A percentile compares a stretch with the other conserved stretches of the same genome.
Conservation (phyloP, 2,888 invertebrate species). For the Scaptomyza cyrtandrae region DNA sequence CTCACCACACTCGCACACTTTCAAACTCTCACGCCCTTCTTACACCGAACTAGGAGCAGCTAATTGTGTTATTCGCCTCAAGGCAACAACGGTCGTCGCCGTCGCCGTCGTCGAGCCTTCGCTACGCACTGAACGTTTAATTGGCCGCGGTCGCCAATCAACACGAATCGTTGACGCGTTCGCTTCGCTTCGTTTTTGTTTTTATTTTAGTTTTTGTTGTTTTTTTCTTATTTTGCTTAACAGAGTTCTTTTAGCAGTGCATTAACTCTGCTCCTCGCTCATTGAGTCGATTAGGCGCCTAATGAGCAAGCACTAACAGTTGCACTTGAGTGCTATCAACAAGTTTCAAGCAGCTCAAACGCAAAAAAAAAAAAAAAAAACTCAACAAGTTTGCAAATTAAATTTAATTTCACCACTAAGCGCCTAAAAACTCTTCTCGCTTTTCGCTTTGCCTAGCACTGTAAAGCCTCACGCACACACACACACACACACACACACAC, state of each 20-base stretch:
- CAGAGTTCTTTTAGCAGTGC: slow-evolving; percentile 8
- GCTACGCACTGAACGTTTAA: slow-evolving; percentile 42
- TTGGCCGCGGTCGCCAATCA: slow-evolving; percentile 64
- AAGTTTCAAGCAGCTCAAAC: slow-evolving; percentile 28
- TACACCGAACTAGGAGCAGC: background rate
- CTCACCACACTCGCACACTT: background rate
- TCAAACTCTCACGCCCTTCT: background rate
- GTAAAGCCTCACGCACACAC: background rate
- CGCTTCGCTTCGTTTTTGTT: slow-evolving; percentile 13
- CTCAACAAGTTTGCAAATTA: slow-evolving; percentile 37
- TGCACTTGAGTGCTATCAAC: slow-evolving; percentile 52
- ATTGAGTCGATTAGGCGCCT: slow-evolving; percentile 66
- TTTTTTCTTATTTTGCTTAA: background rate
- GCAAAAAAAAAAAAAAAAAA: slow-evolving; percentile 6
- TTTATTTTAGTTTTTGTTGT: too few species aligned
- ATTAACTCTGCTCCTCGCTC: slow-evolving; percentile 13
- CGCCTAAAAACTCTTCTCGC: slow-evolving; percentile 1
- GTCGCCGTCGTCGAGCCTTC: slow-evolving; percentile 1
- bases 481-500: background rate
- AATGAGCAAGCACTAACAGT: slow-evolving; percentile 64
- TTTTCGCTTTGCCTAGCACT: slow-evolving; percentile 9
- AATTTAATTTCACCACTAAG: slow-evolving; percentile 13
- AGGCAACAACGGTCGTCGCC: background rate
- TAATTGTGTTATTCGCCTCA: slow-evolving; percentile 9
- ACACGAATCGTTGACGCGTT: slow-evolving; percentile 52